These are phyloP conservation scores for Scytalopus superciliaris DNA, from an alignment of 2,113 vertebrate species.

Conservation along the genomic window DNA sequence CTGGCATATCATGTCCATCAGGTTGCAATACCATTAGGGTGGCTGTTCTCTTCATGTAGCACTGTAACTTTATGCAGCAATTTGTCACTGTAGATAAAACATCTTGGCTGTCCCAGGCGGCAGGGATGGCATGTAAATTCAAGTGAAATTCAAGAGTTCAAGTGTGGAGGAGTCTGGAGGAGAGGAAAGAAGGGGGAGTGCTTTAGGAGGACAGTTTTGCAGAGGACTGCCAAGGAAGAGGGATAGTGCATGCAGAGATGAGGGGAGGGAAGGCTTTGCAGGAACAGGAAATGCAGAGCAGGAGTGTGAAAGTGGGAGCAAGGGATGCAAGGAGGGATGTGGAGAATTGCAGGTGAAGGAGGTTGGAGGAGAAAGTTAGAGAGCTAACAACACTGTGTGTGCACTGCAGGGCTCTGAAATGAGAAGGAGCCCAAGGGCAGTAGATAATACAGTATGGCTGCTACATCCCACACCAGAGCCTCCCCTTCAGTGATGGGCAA, in stretches of 20 bases:
- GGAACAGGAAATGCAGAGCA: neutral
- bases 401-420: neutral
- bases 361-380: neutral
- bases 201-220: neutral
- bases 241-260: neutral
- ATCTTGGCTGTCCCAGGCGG: neutral
- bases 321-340: neutral
- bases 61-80: neutral
- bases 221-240: neutral
- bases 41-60: neutral
- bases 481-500: neutral
- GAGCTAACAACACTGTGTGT: neutral
- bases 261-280: neutral
- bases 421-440: neutral
- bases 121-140: slow-evolving; percentile 21
- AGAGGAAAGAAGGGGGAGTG: neutral
- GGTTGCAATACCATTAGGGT: neutral
- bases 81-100: slow-evolving; percentile 35
- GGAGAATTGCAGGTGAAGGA: neutral
- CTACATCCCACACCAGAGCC: neutral
- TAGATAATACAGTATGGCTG: neutral
- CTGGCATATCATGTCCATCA: neutral
- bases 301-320: neutral
- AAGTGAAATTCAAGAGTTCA: neutral
- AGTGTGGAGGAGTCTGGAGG: neutral